Evolutionary conservation across 1,140 invertebrate genomes (phyloP).

Genomic region (Heterodera carotae): DNA sequence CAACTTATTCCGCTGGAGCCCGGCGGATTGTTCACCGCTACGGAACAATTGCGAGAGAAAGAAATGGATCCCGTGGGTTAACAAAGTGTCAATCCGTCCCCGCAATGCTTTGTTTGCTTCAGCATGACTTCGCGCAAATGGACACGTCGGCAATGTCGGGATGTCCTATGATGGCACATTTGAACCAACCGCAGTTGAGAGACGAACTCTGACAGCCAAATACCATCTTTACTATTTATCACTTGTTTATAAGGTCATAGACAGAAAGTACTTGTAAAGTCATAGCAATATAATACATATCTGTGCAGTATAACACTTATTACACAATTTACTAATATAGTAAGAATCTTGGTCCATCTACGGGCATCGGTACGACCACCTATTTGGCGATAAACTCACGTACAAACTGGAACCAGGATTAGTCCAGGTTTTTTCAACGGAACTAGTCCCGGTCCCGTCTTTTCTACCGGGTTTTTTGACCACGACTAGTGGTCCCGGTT

Average conservation of each 20-base stretch:
- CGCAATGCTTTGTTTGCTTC: background rate
- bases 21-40: slow-evolving; percentile 33
- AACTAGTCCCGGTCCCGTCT: too few species aligned
- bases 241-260: background rate
- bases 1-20: slow-evolving; percentile 46
- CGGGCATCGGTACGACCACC: too few species aligned
- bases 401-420: too few species aligned
- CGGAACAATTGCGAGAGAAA: background rate
- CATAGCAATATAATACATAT: too few species aligned
- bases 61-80: background rate
- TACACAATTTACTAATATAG: too few species aligned
- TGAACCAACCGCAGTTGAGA: slow-evolving; percentile 25
- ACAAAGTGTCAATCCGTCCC: slow-evolving; percentile 9
- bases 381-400: too few species aligned
- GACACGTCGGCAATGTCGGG: slow-evolving; percentile 40
- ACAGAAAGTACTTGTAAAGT: too few species aligned
- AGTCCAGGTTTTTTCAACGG: too few species aligned
- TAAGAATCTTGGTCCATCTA: too few species aligned
- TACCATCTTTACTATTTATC: background rate
- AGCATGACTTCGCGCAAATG: slow-evolving; percentile 34
- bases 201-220: slow-evolving; percentile 38
- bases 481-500: too few species aligned
- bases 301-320: too few species aligned
- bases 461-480: too few species aligned
- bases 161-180: slow-evolving; percentile 54